A percentile compares a stretch with the other conserved stretches of the same genome.
Evolutionary conservation across 1,140 invertebrate genomes (phyloP).

Genomic region (Whitmania pigra): DNA sequence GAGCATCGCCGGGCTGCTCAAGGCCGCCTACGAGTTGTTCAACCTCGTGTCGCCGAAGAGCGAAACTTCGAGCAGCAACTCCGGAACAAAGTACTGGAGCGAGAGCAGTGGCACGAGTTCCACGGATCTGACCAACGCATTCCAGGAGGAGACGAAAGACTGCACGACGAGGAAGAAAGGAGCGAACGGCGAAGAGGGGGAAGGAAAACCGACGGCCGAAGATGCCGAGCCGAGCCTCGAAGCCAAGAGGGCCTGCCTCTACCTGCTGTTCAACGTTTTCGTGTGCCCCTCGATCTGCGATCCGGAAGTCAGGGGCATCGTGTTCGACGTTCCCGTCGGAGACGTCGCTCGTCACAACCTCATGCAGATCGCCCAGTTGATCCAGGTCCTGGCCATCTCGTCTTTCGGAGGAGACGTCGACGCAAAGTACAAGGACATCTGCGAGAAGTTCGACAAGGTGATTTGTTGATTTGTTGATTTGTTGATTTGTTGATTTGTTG

Average conservation of each 20-base stretch:
- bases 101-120: not conserved
- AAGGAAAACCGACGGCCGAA: not conserved
- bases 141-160: too few species aligned
- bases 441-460: conserved; percentile 49
- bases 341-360: conserved; percentile 79
- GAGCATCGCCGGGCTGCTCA: conserved; percentile 50
- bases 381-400: conserved; percentile 70
- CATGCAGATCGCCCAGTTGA: conserved; percentile 64
- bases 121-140: too few species aligned
- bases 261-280: conserved; percentile 82
- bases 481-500: too few species aligned
- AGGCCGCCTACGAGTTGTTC: conserved; percentile 41
- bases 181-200: not conserved
- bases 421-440: conserved; percentile 57
- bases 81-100: not conserved
- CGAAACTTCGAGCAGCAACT: too few species aligned
- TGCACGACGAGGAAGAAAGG: not conserved
- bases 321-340: conserved; percentile 74
- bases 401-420: conserved; percentile 67
- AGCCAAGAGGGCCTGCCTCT: conserved; percentile 58
- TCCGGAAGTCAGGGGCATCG: conserved; percentile 88
- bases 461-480: too few species aligned
- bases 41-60: not conserved
- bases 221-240: conserved; percentile 16
- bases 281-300: conserved; percentile 92